Percentiles rank a stretch among this genome's conserved stretches.
Evolutionary conservation across 2,113 vertebrate species (phyloP).

Genomic region (Piaya cayana): DNA sequence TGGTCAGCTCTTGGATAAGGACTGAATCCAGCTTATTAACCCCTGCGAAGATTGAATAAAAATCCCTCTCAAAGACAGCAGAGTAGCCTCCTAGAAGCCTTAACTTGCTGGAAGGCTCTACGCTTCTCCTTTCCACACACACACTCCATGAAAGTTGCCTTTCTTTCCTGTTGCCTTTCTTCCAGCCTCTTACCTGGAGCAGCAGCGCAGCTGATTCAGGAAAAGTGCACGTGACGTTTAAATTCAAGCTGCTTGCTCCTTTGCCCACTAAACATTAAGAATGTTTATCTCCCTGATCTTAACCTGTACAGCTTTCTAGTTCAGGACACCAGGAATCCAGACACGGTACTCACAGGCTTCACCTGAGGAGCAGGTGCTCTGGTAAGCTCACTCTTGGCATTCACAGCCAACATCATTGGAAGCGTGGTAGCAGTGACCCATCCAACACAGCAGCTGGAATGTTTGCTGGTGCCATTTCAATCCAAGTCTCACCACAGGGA

Average conservation of each 20-base stretch:
- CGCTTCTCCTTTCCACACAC: neutral
- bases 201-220: neutral
- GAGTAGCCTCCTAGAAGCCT: neutral
- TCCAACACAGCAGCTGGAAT: neutral
- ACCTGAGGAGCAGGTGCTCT: neutral
- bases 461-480: neutral
- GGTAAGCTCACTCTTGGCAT: neutral
- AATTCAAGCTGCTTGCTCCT: neutral
- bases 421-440: neutral
- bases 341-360: accelerated
- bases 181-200: neutral
- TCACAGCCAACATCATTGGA: neutral
- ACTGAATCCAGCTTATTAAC: neutral
- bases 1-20: neutral
- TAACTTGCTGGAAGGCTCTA: neutral
- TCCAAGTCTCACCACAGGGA: neutral
- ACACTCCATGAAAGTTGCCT: no score
- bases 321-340: no score
- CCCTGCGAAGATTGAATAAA: neutral
- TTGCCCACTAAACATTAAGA: neutral
- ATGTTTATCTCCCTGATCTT: neutral
- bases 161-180: neutral
- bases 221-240: neutral
- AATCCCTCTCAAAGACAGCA: neutral
- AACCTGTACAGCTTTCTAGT: neutral